Conservation (phyloP, 2,113 vertebrate genomes). For the Nerophis lumbriciformis region DNA sequence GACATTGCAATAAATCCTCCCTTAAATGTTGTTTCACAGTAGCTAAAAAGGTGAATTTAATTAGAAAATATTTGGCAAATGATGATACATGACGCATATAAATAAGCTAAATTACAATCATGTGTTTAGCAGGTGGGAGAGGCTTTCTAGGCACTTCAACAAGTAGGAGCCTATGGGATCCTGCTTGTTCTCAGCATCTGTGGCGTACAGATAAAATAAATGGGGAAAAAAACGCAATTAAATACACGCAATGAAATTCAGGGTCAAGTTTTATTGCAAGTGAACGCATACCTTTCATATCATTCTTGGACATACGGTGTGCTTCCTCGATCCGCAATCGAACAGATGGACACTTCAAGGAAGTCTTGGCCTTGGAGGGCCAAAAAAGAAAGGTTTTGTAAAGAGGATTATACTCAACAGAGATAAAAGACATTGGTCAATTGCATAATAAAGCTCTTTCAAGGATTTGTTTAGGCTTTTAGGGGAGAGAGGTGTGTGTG, state of each 20-base stretch:
- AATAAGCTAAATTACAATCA: constrained; percentile 16
- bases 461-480: constrained; percentile 13
- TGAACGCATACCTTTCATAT: constrained; percentile 56
- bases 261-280: constrained; percentile 12
- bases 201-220: not conserved
- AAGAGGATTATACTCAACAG: constrained; percentile 3
- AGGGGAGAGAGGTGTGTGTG: not conserved
- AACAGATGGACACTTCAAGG: constrained; percentile 86
- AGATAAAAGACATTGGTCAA: constrained; percentile 15
- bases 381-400: constrained; percentile 5
- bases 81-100: constrained; percentile 34
- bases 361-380: constrained; percentile 82
- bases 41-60: constrained; percentile 31
- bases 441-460: not conserved
- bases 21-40: not conserved
- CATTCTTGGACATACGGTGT: constrained; percentile 73
- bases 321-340: constrained; percentile 84
- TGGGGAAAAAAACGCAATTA: not conserved
- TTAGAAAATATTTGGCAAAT: constrained; percentile 17
- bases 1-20: not conserved
- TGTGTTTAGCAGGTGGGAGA: constrained; percentile 75
- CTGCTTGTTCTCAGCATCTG: constrained; percentile 71
- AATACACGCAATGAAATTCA: not conserved
- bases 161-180: constrained; percentile 73
- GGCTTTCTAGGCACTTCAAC: constrained; percentile 84